Evolutionary conservation across 2,888 invertebrate species (phyloP).

Genomic region (Isoperla grammatica): DNA sequence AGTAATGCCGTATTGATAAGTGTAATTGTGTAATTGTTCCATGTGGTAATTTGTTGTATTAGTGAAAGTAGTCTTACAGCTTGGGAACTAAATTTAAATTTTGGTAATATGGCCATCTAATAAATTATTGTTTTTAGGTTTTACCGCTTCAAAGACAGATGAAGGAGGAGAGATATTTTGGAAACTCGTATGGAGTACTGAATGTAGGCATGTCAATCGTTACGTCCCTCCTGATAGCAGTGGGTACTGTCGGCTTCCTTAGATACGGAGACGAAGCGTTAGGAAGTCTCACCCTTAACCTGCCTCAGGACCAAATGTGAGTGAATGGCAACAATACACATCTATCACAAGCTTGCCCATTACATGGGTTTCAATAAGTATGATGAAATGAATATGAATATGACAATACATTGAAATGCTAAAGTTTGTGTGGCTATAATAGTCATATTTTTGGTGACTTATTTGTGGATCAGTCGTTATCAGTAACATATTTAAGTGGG

Average conservation of each 20-base stretch:
- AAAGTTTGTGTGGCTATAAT: too few relatives aligned
- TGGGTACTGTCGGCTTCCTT: constrained; percentile 84
- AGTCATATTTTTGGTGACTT: too few relatives aligned
- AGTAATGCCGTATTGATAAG: too few relatives aligned
- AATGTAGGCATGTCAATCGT: constrained; percentile 88
- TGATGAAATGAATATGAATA: too few relatives aligned
- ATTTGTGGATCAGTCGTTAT: neutral
- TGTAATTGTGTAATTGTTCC: too few relatives aligned
- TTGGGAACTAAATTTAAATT: too few relatives aligned
- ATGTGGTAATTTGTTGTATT: too few relatives aligned
- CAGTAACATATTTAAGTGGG: too few relatives aligned
- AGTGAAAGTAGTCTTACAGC: too few relatives aligned
- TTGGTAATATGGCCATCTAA: too few relatives aligned
- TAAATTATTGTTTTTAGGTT: constrained; percentile 62
- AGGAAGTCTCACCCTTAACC: constrained; percentile 85
- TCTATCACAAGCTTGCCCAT: neutral
- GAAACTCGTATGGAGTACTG: constrained; percentile 74
- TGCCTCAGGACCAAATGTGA: constrained; percentile 58
- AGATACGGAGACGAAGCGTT: constrained; percentile 76
- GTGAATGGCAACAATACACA: constrained; percentile 34
- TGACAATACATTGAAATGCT: too few relatives aligned
- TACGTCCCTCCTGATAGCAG: constrained; percentile 65
- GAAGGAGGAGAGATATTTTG: constrained; percentile 71
- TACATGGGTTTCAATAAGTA: too few relatives aligned
- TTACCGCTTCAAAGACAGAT: constrained; percentile 91